Conservation (phyloP, 1,140 invertebrate genomes). For the Papilio machaon region DNA sequence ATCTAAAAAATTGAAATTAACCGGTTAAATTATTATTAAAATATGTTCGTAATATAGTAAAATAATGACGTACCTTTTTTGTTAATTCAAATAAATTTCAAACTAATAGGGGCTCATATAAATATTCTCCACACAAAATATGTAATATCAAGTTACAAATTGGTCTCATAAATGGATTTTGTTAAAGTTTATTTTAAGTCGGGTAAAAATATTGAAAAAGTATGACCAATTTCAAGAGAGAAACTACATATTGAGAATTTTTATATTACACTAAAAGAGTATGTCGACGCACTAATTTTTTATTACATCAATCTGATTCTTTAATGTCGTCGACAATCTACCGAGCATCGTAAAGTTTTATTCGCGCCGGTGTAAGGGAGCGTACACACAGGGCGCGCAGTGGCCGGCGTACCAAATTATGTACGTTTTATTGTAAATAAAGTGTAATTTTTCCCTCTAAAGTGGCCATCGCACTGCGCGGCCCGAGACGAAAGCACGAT, state of each 20-base stretch:
- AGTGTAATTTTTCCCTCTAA: conserved; percentile 47
- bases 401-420: conserved; percentile 44
- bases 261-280: conserved; percentile 12
- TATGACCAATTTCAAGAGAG: conserved; percentile 5
- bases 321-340: conserved; percentile 28
- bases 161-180: neutral
- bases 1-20: neutral
- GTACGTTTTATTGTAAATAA: conserved; percentile 49
- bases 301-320: conserved; percentile 37
- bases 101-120: neutral
- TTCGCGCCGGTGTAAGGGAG: conserved; percentile 30
- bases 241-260: conserved; percentile 21
- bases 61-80: neutral
- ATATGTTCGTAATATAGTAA: neutral
- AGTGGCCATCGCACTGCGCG: conserved; percentile 47
- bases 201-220: conserved; percentile 4
- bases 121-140: conserved; percentile 15
- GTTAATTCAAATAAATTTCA: conserved; percentile 19
- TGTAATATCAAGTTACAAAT: conserved; percentile 11
- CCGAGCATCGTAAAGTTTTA: conserved; percentile 34
- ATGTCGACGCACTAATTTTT: conserved; percentile 38
- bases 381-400: conserved; percentile 27
- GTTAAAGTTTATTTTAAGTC: neutral
- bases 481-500: conserved; percentile 45
- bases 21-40: neutral